Evolutionary conservation across 2,113 vertebrate species (phyloP), one percentile per base, ranked within the genome.

Genomic region (Pygathrix nemaeus): DNA sequence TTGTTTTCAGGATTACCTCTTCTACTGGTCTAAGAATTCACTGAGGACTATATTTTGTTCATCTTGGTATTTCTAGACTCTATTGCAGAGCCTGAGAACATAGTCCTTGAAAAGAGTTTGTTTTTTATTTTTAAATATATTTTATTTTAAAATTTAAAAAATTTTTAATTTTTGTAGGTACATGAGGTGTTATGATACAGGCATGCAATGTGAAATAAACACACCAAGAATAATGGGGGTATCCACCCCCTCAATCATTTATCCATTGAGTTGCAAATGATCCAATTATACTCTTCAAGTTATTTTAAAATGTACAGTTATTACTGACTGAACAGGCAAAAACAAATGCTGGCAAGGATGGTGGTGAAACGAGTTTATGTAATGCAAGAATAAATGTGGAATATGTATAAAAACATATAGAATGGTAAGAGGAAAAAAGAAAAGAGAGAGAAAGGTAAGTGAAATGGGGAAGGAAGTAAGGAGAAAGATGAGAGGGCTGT

Each of bases 401-500:
- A 70, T 43, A 45, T 1, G 52, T 50, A 85, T 14, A 88, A 79
- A 80, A 96, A 57, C 61, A 14, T 64, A 45, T 79, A 4, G 30
- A 92, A 88, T 38, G 61, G 30, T 23, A 68, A 93, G 57, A 92
- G 70, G 38, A 75, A 80, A 76, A 45, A 27, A 90, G 20, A 76
- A 18, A 80, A 4, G 40, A n/a, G 48, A 89, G 48, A 20, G 40
- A 90, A 79, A 64, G 43, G 25, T 48, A 92, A 95, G 14, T 40
- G 10, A 59, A 83, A 57, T 3, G 4, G 61, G 38, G 59, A 85
- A 93, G 45, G 45, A 43, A 73, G 35, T n/a, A 27, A 66, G 45
- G 91, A 43, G 57, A 85, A 95, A 88, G 81, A 96, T 27, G 80
- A 93, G 79, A 79, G 45, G 76, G 48, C 32, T 50, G 48, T 72